A percentile compares a stretch with the other conserved stretches of the same genome.
Evolutionary conservation across 1,140 invertebrate genomes (phyloP).

Genomic region (Ceratina japonica): DNA sequence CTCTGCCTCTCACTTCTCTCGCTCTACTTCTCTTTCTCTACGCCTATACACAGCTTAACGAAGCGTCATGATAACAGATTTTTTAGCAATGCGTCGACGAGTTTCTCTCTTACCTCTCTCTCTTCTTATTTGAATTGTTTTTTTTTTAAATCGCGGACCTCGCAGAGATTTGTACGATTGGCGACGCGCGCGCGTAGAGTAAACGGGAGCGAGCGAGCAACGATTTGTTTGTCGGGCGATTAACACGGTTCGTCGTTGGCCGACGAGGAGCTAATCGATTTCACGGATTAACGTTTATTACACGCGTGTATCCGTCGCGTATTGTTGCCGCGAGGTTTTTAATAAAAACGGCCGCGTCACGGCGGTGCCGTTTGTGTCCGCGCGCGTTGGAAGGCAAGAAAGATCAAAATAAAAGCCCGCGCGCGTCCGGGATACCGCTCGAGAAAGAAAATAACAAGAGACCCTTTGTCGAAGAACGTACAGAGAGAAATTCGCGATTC

Average conservation of each 20-base stretch:
- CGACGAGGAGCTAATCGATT: constrained; percentile 8
- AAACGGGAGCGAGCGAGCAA: background rate
- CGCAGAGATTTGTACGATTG: background rate
- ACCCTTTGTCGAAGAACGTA: background rate
- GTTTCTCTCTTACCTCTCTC: constrained; percentile 33
- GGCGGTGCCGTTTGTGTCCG: background rate
- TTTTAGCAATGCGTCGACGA: constrained; percentile 21
- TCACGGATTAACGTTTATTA: background rate
- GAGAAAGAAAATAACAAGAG: background rate
- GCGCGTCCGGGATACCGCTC: background rate
- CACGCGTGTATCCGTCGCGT: background rate
- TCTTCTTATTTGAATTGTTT: background rate
- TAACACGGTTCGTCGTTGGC: background rate
- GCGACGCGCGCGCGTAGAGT: background rate
- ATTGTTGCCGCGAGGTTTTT: background rate
- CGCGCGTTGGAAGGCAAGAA: background rate
- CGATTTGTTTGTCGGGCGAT: constrained; percentile 18
- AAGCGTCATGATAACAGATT: background rate
- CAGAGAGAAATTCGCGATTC: constrained; percentile 48
- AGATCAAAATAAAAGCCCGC: background rate
- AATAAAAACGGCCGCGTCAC: constrained; percentile 13
- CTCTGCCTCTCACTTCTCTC: constrained; percentile 22
- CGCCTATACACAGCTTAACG: background rate
- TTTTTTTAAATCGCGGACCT: background rate
- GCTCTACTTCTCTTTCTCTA: constrained; percentile 20